Evolutionary conservation across 2,888 invertebrate species (phyloP).

Genomic region (Drosophila dives): DNA sequence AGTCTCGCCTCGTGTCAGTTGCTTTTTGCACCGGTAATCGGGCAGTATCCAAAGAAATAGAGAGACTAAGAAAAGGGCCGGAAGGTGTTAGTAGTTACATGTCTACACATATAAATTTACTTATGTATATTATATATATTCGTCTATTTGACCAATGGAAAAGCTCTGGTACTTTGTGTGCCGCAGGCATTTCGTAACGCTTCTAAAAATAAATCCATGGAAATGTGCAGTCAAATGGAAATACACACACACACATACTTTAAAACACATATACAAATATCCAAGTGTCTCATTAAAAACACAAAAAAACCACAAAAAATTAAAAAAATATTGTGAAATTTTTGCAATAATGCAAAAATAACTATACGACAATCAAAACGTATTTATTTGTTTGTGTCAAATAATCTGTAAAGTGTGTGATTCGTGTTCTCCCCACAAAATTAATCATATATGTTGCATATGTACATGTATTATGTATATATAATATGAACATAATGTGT

Average conservation of each 20-base stretch:
- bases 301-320: neutral
- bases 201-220: slow-evolving; percentile 67
- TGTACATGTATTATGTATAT: neutral
- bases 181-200: slow-evolving; percentile 62
- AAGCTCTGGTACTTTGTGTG: slow-evolving; percentile 9
- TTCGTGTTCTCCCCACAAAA: neutral
- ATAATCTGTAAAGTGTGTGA: slow-evolving; percentile 10
- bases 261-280: neutral
- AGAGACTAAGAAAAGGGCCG: neutral
- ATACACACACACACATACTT: slow-evolving; percentile 12
- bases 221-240: slow-evolving; percentile 65
- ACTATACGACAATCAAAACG: neutral
- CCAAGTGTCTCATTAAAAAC: slow-evolving; percentile 19
- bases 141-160: slow-evolving; percentile 10
- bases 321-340: slow-evolving; percentile 42
- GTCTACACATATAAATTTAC: neutral
- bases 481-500: slow-evolving; percentile 9
- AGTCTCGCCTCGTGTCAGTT: slow-evolving; percentile 37
- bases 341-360: slow-evolving; percentile 19
- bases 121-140: neutral
- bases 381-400: slow-evolving; percentile 17
- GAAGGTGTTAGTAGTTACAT: slow-evolving; percentile 13
- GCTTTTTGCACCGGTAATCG: slow-evolving; percentile 47
- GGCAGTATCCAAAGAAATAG: slow-evolving; percentile 18
- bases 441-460: slow-evolving; percentile 2